phyloP scores from a whole-genome alignment of 1,140 invertebrate species.

The Conus ventricosus region DNA sequence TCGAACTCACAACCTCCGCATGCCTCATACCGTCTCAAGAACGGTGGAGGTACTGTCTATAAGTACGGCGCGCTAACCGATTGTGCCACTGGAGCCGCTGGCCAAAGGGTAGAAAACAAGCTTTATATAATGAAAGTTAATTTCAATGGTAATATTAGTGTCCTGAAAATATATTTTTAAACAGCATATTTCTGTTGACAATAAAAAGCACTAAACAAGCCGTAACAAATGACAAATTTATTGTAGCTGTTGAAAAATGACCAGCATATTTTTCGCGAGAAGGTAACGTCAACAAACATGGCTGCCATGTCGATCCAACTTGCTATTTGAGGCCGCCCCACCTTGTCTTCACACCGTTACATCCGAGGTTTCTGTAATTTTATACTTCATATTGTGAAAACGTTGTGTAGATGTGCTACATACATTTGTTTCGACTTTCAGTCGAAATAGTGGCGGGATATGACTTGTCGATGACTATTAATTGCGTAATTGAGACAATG shows the following conservation, averaged over 20 bases:
- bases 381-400: neutral
- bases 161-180: neutral
- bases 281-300: slow-evolving; percentile 38
- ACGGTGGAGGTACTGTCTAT: slow-evolving; percentile 72
- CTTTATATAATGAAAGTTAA: neutral
- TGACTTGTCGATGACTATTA: neutral
- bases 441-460: neutral
- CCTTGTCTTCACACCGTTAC: neutral
- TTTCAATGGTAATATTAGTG: neutral
- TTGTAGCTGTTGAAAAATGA: no score
- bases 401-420: neutral
- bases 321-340: neutral
- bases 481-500: neutral
- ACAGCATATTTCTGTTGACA: neutral
- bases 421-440: neutral
- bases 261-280: slow-evolving; percentile 3
- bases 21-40: slow-evolving; percentile 59
- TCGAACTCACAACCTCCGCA: slow-evolving; percentile 74
- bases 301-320: slow-evolving; percentile 20
- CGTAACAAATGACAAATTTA: neutral
- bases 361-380: neutral
- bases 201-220: neutral
- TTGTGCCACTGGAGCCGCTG: slow-evolving; percentile 68
- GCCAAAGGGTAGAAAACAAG: neutral
- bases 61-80: slow-evolving; percentile 75